phyloP scores from a whole-genome alignment of 2,888 invertebrate genomes.

The Oegoconia quadripuncta region DNA sequence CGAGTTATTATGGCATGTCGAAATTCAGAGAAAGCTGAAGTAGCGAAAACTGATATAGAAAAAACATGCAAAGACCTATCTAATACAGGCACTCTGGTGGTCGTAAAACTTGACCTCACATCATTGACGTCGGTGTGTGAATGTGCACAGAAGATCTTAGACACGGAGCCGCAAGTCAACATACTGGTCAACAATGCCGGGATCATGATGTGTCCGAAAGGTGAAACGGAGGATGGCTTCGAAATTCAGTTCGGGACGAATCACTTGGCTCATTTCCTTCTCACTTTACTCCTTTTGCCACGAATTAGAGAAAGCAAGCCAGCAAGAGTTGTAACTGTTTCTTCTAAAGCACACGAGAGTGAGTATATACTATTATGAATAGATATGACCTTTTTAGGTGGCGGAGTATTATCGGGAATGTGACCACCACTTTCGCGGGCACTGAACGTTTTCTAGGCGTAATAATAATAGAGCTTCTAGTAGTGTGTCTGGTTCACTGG shows the following conservation, averaged over 20 bases:
- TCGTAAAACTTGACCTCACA: conserved; percentile 78
- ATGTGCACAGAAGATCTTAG: conserved; percentile 76
- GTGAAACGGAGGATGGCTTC: conserved; percentile 83
- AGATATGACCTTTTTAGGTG: too few relatives aligned
- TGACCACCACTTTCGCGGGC: background rate
- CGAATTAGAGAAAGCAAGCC: conserved; percentile 80
- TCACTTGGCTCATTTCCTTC: conserved; percentile 83
- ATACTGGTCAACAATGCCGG: conserved; percentile 86
- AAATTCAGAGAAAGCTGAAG: conserved; percentile 73
- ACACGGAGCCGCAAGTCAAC: conserved; percentile 79
- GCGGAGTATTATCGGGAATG: too few relatives aligned
- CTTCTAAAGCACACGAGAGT: conserved; percentile 75
- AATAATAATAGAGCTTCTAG: too few relatives aligned
- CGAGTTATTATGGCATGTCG: conserved; percentile 79
- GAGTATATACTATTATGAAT: conserved; percentile 25
- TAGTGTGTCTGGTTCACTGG: too few relatives aligned
- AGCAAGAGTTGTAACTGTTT: conserved; percentile 83
- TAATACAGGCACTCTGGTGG: conserved; percentile 67
- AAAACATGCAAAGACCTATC: conserved; percentile 47
- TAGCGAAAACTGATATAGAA: conserved; percentile 78
- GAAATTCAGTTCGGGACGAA: conserved; percentile 86
- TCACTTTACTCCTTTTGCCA: conserved; percentile 82
- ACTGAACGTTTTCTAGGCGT: background rate
- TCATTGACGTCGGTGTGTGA: conserved; percentile 79
- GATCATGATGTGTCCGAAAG: conserved; percentile 83